Evolutionary conservation across 1,140 invertebrate genomes (phyloP), one percentile per base, ranked within the genome.

Genomic region (Atopsyche davidsoni): DNA sequence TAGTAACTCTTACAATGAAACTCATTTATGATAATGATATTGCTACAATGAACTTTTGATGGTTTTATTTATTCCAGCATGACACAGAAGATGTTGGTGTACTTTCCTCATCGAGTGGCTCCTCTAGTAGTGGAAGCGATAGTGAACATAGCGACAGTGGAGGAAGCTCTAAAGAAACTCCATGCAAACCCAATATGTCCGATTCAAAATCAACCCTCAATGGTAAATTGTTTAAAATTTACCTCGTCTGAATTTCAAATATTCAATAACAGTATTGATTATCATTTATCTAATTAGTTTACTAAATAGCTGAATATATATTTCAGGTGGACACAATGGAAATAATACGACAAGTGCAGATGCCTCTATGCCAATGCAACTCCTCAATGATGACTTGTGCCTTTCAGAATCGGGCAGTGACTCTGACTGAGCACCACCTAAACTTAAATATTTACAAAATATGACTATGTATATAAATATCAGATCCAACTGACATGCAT

Each of bases 341-440:
- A 47, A 13, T 16, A 55, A 24, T 39, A 3, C 39, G 23, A 21
- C n/a, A 11, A 43, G 45, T 14, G 50, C 40, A 19, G 64, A 63
- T 39, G 62, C 74, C 2, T 63, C 74, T 1, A 66, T 80, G 64
- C 75, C 77, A 9, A 69, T 70, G 55, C 75, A 79, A 64, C 71
- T 83, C 51, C 70, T 85, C 35, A 82, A 79, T 63, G 83, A 87
- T 59, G 86, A 89, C 69, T 73, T 89, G 55, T 82, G 85, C 64
- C 72, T 89, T 46, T 88, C 85, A 34, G 86, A 88, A 72, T 71
- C 69, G 1, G 69, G 71, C 40, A 69, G 66, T 60, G 70, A 73
- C 59, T 70, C 67, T 42, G 71, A 73, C 67, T 73, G 67, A 72
- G 64, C 25, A 42, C 63, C 38, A 44, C 10, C 41, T 49, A 42